Evolutionary conservation across 1,140 invertebrate species (phyloP).

Genomic region (honey bee (Apis mellifera)): DNA sequence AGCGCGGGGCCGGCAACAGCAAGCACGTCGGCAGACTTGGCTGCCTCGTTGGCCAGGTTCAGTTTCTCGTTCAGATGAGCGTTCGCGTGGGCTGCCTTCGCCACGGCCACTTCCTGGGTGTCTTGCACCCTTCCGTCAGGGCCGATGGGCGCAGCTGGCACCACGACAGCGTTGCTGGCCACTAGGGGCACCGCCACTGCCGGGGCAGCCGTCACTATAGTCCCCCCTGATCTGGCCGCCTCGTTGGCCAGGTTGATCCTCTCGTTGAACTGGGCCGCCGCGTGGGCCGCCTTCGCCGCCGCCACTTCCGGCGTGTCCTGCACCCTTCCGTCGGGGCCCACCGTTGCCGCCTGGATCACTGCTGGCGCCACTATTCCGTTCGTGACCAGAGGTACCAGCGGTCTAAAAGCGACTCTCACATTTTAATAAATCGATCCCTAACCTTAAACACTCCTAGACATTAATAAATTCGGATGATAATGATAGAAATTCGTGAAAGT

Average conservation of each 20-base stretch:
- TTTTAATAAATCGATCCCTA: not conserved
- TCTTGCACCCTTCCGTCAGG: slow-evolving; percentile 67
- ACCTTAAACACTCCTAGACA: no score
- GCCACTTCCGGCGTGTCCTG: slow-evolving; percentile 73
- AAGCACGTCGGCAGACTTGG: slow-evolving; percentile 66
- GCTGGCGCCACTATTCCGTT: slow-evolving; percentile 16
- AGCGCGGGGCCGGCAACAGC: slow-evolving; percentile 48
- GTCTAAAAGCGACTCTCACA: not conserved
- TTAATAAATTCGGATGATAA: no score
- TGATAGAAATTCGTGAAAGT: no score
- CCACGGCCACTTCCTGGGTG: slow-evolving; percentile 77
- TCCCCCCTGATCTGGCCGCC: slow-evolving; percentile 69
- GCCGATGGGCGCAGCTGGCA: slow-evolving; percentile 51
- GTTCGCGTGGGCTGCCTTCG: slow-evolving; percentile 82
- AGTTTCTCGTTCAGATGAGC: slow-evolving; percentile 81
- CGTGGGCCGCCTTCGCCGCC: slow-evolving; percentile 83
- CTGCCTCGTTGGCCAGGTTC: slow-evolving; percentile 68
- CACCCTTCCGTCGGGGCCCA: slow-evolving; percentile 67
- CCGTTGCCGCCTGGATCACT: not conserved
- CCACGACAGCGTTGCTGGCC: slow-evolving; percentile 29
- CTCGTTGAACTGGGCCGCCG: slow-evolving; percentile 82
- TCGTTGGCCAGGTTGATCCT: slow-evolving; percentile 73
- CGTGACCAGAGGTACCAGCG: slow-evolving; percentile 52
- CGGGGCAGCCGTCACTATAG: slow-evolving; percentile 32
- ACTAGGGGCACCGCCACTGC: slow-evolving; percentile 19